Evolutionary conservation across 2,888 invertebrate species (phyloP).

Genomic region (Acleris sparsana): DNA sequence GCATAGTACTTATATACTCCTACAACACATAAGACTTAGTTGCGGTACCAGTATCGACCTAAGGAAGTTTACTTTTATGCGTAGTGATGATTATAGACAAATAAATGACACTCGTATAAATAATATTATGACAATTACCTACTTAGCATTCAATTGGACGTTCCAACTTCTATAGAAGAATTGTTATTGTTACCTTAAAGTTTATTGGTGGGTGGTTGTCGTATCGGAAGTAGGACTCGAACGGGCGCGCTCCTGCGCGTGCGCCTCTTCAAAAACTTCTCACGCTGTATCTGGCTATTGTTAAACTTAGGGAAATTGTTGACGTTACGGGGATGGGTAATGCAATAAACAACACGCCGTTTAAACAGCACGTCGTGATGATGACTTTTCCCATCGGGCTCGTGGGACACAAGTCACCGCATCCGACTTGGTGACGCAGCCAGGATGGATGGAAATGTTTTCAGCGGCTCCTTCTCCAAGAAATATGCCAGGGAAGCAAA

Average conservation of each 20-base stretch:
- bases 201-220: too few relatives aligned
- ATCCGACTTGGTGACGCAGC: slow-evolving; percentile 99
- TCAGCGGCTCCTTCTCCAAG: slow-evolving; percentile 98
- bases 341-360: slow-evolving; percentile 99
- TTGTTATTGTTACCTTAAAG: too few relatives aligned
- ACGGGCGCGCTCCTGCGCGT: slow-evolving; percentile 74
- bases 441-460: slow-evolving; percentile 98
- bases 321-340: slow-evolving; percentile 99
- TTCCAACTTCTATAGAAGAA: too few relatives aligned
- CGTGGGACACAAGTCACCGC: slow-evolving; percentile 99
- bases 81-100: too few relatives aligned
- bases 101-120: too few relatives aligned
- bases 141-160: too few relatives aligned
- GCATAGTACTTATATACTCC: too few relatives aligned
- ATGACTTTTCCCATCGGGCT: slow-evolving; percentile 99
- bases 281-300: slow-evolving; percentile 99
- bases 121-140: too few relatives aligned
- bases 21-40: too few relatives aligned
- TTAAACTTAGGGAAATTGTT: slow-evolving; percentile 99
- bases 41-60: too few relatives aligned
- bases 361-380: slow-evolving; percentile 99
- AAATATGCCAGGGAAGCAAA: slow-evolving; percentile 99
- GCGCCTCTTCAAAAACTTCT: slow-evolving; percentile 98
- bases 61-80: too few relatives aligned
- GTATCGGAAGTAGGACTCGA: too few relatives aligned